Percentiles rank a stretch among this genome's conserved stretches.
phyloP scores from a whole-genome alignment of 2,113 vertebrate genomes.

The Mesoclemmys tuberculata region DNA sequence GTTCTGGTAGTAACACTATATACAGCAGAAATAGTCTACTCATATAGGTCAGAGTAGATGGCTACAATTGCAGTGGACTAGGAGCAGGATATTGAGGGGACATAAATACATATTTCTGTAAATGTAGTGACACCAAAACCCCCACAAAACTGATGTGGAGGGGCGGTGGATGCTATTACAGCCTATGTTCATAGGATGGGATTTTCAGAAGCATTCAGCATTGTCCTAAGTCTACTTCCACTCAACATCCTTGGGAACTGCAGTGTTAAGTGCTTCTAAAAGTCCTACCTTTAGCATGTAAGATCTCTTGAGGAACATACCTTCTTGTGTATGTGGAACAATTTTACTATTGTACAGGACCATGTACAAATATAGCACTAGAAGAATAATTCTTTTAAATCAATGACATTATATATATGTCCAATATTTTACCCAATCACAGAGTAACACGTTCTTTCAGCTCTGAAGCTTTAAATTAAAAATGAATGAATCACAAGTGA shows the following conservation, averaged over 20 bases:
- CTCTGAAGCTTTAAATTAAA: background rate
- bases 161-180: background rate
- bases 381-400: background rate
- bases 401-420: fast-evolving
- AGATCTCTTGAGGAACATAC: background rate
- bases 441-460: background rate
- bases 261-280: background rate
- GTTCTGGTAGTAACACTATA: background rate
- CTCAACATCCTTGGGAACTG: background rate
- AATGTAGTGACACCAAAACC: fast-evolving
- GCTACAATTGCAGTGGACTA: background rate
- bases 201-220: background rate
- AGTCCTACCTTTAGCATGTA: background rate
- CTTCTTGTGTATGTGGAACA: background rate
- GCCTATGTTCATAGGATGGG: background rate
- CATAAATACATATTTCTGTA: fast-evolving
- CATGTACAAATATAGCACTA: background rate
- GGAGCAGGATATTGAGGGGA: background rate
- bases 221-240: background rate
- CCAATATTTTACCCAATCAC: background rate
- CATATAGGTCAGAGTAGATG: background rate
- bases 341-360: background rate
- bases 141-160: background rate
- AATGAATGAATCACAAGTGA: background rate
- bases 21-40: background rate